These are phyloP conservation scores for Buteo buteo DNA, from an alignment of 2,113 vertebrate genomes.

Conservation along the genomic window DNA sequence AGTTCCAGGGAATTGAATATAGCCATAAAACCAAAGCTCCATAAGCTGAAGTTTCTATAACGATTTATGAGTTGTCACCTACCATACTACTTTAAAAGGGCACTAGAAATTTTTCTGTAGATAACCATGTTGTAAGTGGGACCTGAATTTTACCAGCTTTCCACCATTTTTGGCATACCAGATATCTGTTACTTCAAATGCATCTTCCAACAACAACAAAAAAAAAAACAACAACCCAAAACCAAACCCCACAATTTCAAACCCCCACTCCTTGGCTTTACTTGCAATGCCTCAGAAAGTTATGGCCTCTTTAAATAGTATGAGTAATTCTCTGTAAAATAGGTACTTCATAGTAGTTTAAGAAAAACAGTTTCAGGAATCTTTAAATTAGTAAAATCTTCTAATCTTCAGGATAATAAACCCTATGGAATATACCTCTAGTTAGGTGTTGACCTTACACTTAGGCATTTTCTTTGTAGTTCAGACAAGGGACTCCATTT, in stretches of 20 bases:
- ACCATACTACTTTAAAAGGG: background rate
- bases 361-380: background rate
- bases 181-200: background rate
- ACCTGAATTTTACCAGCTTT: background rate
- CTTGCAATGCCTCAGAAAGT: background rate
- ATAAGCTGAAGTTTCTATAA: background rate
- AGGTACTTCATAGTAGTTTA: background rate
- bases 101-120: background rate
- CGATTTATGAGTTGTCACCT: background rate
- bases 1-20: background rate
- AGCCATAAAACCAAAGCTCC: background rate
- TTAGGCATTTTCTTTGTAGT: background rate
- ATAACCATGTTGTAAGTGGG: background rate
- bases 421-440: background rate
- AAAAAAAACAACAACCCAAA: background rate
- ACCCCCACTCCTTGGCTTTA: background rate
- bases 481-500: background rate
- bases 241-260: background rate
- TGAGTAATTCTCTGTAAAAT: background rate
- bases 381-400: background rate
- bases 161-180: background rate
- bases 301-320: background rate
- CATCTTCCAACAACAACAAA: background rate
- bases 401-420: background rate
- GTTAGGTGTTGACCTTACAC: background rate